Percentiles rank a stretch among this genome's conserved stretches.
Evolutionary conservation across 2,888 invertebrate species (phyloP).

Genomic region (Camponotus fellah): DNA sequence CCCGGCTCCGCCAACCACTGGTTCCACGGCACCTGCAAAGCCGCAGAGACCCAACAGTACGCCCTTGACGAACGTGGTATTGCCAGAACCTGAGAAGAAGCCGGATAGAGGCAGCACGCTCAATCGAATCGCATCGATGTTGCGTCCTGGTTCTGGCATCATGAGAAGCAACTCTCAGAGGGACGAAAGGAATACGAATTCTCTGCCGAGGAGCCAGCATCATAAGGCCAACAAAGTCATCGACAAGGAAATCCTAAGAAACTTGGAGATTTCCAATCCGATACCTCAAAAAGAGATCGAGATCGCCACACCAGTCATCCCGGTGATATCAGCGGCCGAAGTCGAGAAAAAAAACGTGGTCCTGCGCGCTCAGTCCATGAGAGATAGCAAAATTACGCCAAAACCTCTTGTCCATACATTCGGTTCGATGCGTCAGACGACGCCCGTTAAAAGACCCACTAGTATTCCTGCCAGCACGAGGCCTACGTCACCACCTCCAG

Average conservation of each 20-base stretch:
- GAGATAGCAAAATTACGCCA: slow-evolving; percentile 87
- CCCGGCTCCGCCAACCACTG: slow-evolving; percentile 85
- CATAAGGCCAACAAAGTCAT: slow-evolving; percentile 90
- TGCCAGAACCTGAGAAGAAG: slow-evolving; percentile 84
- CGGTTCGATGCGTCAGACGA: slow-evolving; percentile 93
- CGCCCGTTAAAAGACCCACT: slow-evolving; percentile 89
- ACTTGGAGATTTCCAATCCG: slow-evolving; percentile 94
- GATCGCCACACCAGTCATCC: slow-evolving; percentile 88
- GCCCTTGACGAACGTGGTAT: slow-evolving; percentile 73
- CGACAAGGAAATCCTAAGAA: slow-evolving; percentile 91
- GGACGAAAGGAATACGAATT: slow-evolving; percentile 87
- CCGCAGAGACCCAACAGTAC: slow-evolving; percentile 79
- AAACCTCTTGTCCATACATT: slow-evolving; percentile 91
- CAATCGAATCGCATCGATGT: slow-evolving; percentile 92
- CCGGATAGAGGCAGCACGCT: slow-evolving; percentile 87
- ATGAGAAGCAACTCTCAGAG: slow-evolving; percentile 88
- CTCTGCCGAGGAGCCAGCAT: slow-evolving; percentile 88
- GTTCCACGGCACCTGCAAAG: slow-evolving; percentile 77
- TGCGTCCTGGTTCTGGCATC: slow-evolving; percentile 80
- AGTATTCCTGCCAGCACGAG: slow-evolving; percentile 90
- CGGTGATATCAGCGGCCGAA: slow-evolving; percentile 87
- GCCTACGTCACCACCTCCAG: slow-evolving; percentile 93
- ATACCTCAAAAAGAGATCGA: slow-evolving; percentile 91
- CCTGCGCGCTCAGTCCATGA: slow-evolving; percentile 94
- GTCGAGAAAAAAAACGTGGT: slow-evolving; percentile 89